Conservation (phyloP, 2,888 invertebrate species). For the Cyrtodaria siliqua region DNA sequence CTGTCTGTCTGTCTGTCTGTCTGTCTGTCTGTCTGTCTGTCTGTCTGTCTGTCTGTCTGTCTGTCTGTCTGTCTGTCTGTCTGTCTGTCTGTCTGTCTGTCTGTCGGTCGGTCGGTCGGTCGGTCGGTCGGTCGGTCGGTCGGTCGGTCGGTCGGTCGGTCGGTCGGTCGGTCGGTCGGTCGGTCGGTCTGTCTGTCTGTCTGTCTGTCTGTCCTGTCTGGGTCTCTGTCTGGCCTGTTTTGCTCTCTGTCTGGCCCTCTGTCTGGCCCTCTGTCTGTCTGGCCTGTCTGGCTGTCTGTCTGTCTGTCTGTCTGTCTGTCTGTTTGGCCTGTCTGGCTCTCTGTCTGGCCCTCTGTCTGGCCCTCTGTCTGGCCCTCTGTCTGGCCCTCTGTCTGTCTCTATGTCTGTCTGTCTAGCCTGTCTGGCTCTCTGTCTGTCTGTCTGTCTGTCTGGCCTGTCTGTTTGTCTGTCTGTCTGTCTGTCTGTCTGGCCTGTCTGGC, state of each 20-base stretch:
- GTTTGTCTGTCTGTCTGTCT: too few species aligned
- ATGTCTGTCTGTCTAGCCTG: too few species aligned
- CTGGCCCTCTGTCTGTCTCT: too few species aligned
- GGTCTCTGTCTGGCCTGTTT: not conserved
- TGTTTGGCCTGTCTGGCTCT: too few species aligned
- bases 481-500: too few species aligned
- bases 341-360: too few species aligned
- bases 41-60: slow-evolving; percentile 11
- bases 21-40: slow-evolving; percentile 11
- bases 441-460: too few species aligned
- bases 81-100: slow-evolving; percentile 11
- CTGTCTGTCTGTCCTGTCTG: not conserved
- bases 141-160: slow-evolving; percentile 1
- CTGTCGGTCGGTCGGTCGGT: slow-evolving; percentile 3
- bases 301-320: too few species aligned
- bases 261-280: not conserved
- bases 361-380: too few species aligned
- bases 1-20: slow-evolving; percentile 10
- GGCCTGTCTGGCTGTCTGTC: too few species aligned
- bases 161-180: slow-evolving; percentile 1
- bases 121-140: slow-evolving; percentile 1
- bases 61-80: slow-evolving; percentile 11
- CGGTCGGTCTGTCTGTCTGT: slow-evolving; percentile 7
- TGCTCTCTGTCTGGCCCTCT: not conserved
- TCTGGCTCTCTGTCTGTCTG: too few species aligned